Evolutionary conservation across 2,888 invertebrate species (phyloP).

Genomic region (Idaea aversata): DNA sequence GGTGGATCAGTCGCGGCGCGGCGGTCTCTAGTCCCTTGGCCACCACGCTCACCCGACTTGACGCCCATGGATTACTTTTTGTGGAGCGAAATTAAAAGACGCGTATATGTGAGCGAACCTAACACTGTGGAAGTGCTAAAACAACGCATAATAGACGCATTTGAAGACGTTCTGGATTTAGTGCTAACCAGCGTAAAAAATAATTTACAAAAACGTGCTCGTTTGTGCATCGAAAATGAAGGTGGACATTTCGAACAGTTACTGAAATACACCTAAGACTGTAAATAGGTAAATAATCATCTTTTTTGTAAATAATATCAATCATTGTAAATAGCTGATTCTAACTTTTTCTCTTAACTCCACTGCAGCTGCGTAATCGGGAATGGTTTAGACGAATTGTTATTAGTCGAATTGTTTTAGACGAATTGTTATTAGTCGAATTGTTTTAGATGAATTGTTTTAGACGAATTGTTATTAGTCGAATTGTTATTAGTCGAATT

Average conservation of each 20-base stretch:
- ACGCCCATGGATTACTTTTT: conserved; percentile 8
- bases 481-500: no score
- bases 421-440: no score
- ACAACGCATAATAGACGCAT: conserved; percentile 1
- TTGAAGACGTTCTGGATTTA: background rate
- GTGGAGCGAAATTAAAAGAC: conserved; percentile 1
- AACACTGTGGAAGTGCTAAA: conserved; percentile 6
- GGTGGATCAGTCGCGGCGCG: background rate
- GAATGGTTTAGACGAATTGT: no score
- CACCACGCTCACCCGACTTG: conserved; percentile 7
- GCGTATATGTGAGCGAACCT: conserved; percentile 6
- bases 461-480: no score
- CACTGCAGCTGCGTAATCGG: no score
- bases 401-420: no score
- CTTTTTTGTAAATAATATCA: no score
- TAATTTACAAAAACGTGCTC: background rate
- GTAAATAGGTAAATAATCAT: no score
- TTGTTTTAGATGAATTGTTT: no score
- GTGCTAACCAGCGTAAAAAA: background rate
- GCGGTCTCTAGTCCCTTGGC: conserved; percentile 1
- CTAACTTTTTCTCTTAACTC: no score
- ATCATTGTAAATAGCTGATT: no score
- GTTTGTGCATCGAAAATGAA: no score
- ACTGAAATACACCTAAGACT: background rate
- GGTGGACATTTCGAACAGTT: background rate